Evolutionary conservation across 2,797 vertebrate species (phyloP).

Genomic region (Rhynchotus rufescens): DNA sequence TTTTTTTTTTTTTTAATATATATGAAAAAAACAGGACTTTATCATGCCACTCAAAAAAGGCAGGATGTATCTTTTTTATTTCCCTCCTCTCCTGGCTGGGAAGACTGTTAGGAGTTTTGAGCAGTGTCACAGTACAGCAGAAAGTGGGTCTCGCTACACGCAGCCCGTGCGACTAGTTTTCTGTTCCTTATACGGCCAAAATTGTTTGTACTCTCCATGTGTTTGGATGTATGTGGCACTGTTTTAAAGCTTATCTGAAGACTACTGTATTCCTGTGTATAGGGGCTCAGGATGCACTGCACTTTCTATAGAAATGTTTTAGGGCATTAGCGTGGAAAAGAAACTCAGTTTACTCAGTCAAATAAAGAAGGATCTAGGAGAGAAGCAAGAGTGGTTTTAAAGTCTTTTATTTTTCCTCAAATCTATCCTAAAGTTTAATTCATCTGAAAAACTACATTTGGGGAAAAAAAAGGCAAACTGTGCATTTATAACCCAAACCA

Average conservation of each 20-base stretch:
- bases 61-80: neutral
- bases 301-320: neutral
- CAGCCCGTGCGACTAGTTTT: neutral
- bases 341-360: neutral
- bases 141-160: accelerated
- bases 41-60: neutral
- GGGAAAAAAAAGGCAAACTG: neutral
- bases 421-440: neutral
- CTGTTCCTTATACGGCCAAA: neutral
- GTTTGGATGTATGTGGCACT: neutral
- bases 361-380: neutral
- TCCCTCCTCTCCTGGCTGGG: neutral
- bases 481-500: neutral
- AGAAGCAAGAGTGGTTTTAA: neutral
- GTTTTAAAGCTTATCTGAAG: neutral
- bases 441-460: neutral
- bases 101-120: neutral
- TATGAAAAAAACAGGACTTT: neutral
- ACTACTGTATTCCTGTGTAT: neutral
- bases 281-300: neutral
- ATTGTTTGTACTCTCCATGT: neutral
- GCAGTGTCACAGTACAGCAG: neutral
- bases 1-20: neutral
- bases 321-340: neutral
- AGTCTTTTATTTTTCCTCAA: neutral